Evolutionary conservation across 1,140 invertebrate species (phyloP), one percentile per base, ranked within the genome.

Genomic region (Achroia grisella): DNA sequence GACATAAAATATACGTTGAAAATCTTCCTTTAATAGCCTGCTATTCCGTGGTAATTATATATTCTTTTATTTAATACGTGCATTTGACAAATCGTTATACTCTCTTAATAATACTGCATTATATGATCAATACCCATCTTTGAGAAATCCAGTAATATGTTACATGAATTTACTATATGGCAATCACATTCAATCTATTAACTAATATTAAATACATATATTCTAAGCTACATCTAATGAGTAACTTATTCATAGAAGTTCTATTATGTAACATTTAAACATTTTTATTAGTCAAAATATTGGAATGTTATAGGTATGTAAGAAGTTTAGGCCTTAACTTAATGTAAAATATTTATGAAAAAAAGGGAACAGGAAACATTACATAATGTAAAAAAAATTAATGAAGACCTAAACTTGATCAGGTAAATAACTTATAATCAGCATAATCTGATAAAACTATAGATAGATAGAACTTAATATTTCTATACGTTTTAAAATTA

Each of bases 141-240:
- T 30, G 15, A 36, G 17, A 39, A 34, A 39, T 13, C n/a, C n/a
- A n/a, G 10, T 34, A 10, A 12, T 34, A 48, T 5, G 17, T 10
- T 47, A 32, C 33, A 39, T 36, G 17, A 40, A 48, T 31, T 29
- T 29, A 39, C 43, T 49, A 55, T n/a, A 46, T 55, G 43, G 46
- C 52, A 45, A 49, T 49, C 52, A 55, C 42, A 55, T 49, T 48
- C 47, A 55, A 46, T 49, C 43, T 49, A 49, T 45, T 9, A n/a
- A 31, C 3, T 29, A 29, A 29, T 29, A 6, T 6, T 29, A 4
- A n/a, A 4, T 31, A 9, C 2, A 31, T 31, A 2, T 31, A 31
- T n/a, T 31, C 30, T 31, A 31, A 23, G 17, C 17, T 10, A 31
- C 9, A 31, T 31, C 9, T 31, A 10, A 2, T 31, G 10, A 31